phyloP scores from a whole-genome alignment of 2,797 vertebrate species.

The Nannoperca australis region DNA sequence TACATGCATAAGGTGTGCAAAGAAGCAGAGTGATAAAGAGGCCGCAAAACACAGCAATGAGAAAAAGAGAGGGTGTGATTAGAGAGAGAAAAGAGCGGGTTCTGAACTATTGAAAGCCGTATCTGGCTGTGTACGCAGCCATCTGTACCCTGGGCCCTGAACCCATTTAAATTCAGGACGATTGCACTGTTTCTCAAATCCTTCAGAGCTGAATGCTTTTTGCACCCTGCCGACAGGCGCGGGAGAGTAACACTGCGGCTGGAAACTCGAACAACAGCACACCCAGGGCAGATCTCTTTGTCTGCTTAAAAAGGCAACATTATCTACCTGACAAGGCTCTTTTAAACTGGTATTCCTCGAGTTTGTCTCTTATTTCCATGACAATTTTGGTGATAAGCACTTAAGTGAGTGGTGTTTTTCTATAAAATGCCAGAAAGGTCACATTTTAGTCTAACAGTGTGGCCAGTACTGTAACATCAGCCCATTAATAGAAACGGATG shows the following conservation, averaged over 20 bases:
- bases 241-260: conserved; percentile 45
- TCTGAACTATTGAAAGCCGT: conserved; percentile 71
- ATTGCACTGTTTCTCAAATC: conserved; percentile 83
- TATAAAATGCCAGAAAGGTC: background rate
- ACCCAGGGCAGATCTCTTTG: conserved; percentile 44
- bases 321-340: conserved; percentile 33
- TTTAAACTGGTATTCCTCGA: background rate
- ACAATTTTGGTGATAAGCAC: conserved; percentile 20
- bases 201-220: conserved; percentile 80
- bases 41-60: conserved; percentile 52
- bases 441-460: background rate
- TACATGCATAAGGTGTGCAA: conserved; percentile 38
- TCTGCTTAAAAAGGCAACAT: conserved; percentile 41
- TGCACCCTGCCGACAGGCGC: conserved; percentile 61
- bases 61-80: conserved; percentile 66
- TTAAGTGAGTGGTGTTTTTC: background rate
- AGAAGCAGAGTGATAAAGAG: conserved; percentile 65
- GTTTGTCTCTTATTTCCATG: conserved; percentile 13
- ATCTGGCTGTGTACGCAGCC: conserved; percentile 79
- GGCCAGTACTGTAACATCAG: background rate
- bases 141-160: conserved; percentile 84
- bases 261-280: conserved; percentile 46
- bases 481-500: background rate
- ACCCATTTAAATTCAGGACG: conserved; percentile 86
- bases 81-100: conserved; percentile 50